Conservation (phyloP, 35 echinoderm and acorn worm species). For the Amphiura filiformis region DNA sequence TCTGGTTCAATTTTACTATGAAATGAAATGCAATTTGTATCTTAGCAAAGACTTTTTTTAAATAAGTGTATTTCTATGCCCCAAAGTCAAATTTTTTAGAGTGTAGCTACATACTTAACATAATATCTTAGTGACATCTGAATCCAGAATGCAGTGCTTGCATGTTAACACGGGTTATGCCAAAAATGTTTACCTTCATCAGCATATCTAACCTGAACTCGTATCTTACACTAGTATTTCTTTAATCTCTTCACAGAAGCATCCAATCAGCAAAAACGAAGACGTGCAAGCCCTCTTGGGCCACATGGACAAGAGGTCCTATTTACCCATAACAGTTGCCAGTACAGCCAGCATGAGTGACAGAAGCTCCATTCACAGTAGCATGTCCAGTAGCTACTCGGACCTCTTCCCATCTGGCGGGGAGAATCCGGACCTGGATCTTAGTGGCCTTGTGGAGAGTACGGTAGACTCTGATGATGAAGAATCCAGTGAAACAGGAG, state of each 20-base stretch:
- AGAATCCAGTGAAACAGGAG: constrained; percentile 92
- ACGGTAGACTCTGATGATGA: constrained; percentile 96
- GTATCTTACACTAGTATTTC: too few species aligned
- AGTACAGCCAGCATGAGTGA: constrained; percentile 77
- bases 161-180: background rate
- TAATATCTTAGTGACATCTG: too few species aligned
- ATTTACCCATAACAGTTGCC: constrained; percentile 42
- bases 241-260: constrained; percentile 19
- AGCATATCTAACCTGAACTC: too few species aligned
- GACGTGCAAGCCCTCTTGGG: constrained; percentile 66
- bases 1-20: too few species aligned
- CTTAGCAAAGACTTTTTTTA: too few species aligned
- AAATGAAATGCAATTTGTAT: too few species aligned
- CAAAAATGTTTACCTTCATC: too few species aligned
- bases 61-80: too few species aligned
- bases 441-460: constrained; percentile 77
- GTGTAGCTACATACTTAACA: too few species aligned
- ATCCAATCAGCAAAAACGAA: constrained; percentile 63
- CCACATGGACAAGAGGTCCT: constrained; percentile 12
- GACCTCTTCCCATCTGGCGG: constrained; percentile 48
- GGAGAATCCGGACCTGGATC: constrained; percentile 64
- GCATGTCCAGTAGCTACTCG: constrained; percentile 87
- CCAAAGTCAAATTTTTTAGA: too few species aligned
- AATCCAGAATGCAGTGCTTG: too few species aligned
- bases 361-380: constrained; percentile 88